phyloP scores from a whole-genome alignment of 1,140 invertebrate genomes.

The Papilio polytes region DNA sequence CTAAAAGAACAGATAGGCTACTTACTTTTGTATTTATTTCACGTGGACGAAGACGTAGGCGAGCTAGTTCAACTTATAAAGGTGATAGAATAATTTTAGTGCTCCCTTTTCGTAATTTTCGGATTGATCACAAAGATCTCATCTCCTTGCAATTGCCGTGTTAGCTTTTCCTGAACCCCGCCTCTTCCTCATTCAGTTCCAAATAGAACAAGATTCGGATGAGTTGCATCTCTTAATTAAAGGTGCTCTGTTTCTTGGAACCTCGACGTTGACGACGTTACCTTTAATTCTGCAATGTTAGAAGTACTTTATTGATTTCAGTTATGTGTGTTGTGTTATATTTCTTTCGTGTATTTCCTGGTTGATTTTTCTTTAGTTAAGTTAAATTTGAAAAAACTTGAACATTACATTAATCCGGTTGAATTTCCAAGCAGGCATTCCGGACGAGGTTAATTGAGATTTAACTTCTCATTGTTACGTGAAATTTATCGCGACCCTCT shows the following conservation, averaged over 20 bases:
- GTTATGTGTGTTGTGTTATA: no score
- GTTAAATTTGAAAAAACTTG: neutral
- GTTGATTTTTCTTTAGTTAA: no score
- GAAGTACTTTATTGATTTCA: no score
- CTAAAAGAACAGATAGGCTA: no score
- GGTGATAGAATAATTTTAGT: no score
- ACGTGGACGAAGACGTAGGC: no score
- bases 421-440: conserved; percentile 10
- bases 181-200: conserved; percentile 30
- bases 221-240: conserved; percentile 23
- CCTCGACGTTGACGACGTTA: neutral
- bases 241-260: neutral
- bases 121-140: no score
- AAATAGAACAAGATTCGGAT: conserved; percentile 8
- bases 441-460: conserved; percentile 25
- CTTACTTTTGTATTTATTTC: no score
- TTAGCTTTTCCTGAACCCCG: neutral
- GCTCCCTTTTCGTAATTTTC: no score
- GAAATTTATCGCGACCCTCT: conserved; percentile 34
- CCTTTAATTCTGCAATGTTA: no score
- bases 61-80: no score
- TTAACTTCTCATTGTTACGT: conserved; percentile 27
- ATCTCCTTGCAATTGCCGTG: neutral
- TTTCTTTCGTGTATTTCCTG: no score
- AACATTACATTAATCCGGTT: neutral